phyloP scores from a whole-genome alignment of 2,113 vertebrate species.

The Hemiscyllium ocellatum region DNA sequence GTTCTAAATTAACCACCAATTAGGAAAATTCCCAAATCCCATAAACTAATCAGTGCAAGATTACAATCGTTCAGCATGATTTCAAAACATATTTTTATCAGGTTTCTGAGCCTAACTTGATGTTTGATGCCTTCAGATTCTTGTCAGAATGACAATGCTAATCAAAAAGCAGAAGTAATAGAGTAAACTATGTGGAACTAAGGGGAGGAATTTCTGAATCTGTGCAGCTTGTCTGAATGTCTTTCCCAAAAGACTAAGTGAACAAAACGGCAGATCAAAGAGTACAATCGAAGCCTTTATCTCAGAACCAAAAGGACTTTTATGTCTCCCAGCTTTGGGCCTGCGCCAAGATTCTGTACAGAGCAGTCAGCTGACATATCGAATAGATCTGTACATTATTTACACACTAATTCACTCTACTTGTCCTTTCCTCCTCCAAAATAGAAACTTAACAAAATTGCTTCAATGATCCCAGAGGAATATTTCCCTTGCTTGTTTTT shows the following conservation, averaged over 20 bases:
- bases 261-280: constrained; percentile 53
- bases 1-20: not conserved
- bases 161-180: constrained; percentile 17
- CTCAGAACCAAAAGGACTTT: constrained; percentile 50
- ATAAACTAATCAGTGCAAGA: not conserved
- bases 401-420: not conserved
- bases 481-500: not conserved
- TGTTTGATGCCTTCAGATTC: constrained; percentile 37
- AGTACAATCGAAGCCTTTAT: constrained; percentile 43
- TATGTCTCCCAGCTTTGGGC: constrained; percentile 2
- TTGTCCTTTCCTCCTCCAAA: not conserved
- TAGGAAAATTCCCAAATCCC: not conserved
- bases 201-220: constrained; percentile 23
- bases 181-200: not conserved
- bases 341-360: not conserved
- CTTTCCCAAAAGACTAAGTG: constrained; percentile 40
- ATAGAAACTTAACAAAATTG: not conserved
- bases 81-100: constrained; percentile 11
- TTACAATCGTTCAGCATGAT: constrained; percentile 11
- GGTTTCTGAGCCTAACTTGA: not conserved
- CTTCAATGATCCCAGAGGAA: not conserved
- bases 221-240: constrained; percentile 34
- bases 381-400: constrained; percentile 14
- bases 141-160: constrained; percentile 21
- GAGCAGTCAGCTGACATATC: not conserved